Evolutionary conservation across 2,888 invertebrate genomes (phyloP).

Genomic region (Biston betularia): DNA sequence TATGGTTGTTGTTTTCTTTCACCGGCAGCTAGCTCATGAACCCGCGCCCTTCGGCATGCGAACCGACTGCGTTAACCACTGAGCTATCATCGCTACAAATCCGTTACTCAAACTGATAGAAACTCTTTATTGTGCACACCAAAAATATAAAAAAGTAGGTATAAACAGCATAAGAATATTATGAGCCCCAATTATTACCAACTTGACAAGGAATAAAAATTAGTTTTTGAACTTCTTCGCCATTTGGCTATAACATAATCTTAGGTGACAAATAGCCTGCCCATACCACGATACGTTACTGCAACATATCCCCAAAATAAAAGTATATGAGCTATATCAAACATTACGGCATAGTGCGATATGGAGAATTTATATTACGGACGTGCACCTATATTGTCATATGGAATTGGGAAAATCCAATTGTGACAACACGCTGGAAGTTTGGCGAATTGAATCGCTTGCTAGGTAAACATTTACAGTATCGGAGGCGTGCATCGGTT

Average conservation of each 20-base stretch:
- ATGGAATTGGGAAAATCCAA: conserved; percentile 74
- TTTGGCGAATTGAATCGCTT: conserved; percentile 69
- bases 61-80: no score
- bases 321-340: conserved; percentile 45
- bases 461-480: conserved; percentile 71
- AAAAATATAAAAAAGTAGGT: no score
- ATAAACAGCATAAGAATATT: no score
- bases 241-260: neutral
- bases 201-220: neutral
- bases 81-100: no score
- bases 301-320: conserved; percentile 17
- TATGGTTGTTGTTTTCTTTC: no score
- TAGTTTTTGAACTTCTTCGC: neutral
- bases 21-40: no score
- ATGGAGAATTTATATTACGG: conserved; percentile 61
- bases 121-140: no score
- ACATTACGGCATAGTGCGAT: conserved; percentile 38
- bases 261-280: neutral
- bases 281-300: neutral
- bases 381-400: conserved; percentile 64
- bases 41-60: no score
- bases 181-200: no score
- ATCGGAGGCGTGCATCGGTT: conserved; percentile 36
- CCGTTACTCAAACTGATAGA: no score
- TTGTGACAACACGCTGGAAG: conserved; percentile 64